Base-by-base conservation (phyloP, 2,113 vertebrate genomes). In the Climacteris rufus region DNA sequence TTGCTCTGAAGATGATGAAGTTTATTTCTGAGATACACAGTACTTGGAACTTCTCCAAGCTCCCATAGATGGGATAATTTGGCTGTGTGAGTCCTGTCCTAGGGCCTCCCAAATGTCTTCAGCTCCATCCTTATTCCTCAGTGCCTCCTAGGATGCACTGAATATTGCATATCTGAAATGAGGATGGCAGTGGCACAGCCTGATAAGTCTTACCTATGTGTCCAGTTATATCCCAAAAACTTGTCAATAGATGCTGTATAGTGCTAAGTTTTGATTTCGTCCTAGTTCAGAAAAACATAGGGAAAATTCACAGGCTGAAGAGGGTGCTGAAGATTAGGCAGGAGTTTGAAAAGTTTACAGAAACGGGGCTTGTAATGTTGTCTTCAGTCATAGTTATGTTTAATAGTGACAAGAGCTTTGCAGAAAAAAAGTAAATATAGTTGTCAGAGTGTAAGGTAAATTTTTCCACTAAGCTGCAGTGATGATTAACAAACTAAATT, bases 81-180 rank as follows among this genome's bases (percentile, higher is more conserved):
- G 30, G 2, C 27, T 56, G 20, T 23, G 10, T 30, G 39, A 64
- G 18, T 83, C 21, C 30, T 80, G 30, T 33, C 16, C 18, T 56
- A 83, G 53, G 66, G 63, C 8, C 37, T 23, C 23, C 18, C 30
- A 4, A 21, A 77, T 83, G 9, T 40, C 44, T 56, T 83, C 53
- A 52, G 24, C 61, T 80, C 8, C 15, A 56, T 64, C 11, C 3
- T 63, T 68, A 40, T 33, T 93, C 16, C 31, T 44, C 59, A 68
- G 35, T 19, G 9, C 6, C 3, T 66, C 69, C 39, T 42, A 39
- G 17, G n/a, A 61, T 1, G 0, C 30, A 16, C 4, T 76, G 59
- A n/a, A n/a, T 54, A 27, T 71, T 0, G 0, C 4, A 8, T 19
- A 17, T 24, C 40, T 69, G 83, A 88, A 88, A 80, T 10, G 25